Evolutionary conservation across 2,888 invertebrate species (phyloP).

Genomic region (Platycnemis pennipes): DNA sequence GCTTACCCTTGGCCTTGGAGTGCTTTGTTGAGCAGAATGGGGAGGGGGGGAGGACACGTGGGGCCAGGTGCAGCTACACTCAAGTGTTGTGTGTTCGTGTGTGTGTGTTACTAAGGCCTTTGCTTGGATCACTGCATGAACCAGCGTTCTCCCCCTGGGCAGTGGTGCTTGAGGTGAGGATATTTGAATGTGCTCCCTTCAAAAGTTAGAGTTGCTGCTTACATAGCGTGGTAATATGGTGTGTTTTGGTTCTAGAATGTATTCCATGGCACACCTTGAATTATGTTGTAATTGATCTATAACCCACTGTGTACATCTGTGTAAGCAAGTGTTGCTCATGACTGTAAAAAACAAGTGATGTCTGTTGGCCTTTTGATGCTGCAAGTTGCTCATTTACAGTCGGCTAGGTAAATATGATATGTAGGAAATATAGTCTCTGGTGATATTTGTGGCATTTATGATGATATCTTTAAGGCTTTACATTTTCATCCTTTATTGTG

Average conservation of each 20-base stretch:
- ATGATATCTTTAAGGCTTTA: too few species aligned
- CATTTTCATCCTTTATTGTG: too few species aligned
- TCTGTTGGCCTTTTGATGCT: not conserved
- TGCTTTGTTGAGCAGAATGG: too few species aligned
- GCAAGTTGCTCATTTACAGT: not conserved
- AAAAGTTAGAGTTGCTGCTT: not conserved
- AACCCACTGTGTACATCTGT: not conserved
- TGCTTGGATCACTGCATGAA: not conserved
- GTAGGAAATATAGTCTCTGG: too few species aligned
- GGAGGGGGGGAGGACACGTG: too few species aligned
- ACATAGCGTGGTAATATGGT: not conserved
- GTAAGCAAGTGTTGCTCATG: not conserved
- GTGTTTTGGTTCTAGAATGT: not conserved
- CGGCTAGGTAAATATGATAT: too few species aligned
- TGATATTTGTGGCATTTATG: too few species aligned
- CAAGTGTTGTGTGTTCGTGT: too few species aligned
- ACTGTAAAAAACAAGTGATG: not conserved
- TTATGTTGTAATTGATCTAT: not conserved
- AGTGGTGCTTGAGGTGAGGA: not conserved
- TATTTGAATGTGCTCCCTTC: too few species aligned
- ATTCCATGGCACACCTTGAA: not conserved
- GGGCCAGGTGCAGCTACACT: too few species aligned
- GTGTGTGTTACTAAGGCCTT: not conserved
- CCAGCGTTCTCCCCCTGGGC: not conserved
- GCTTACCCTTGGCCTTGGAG: too few species aligned